Base-by-base conservation (phyloP, 2,797 vertebrate genomes). In the Takifugu ocellatus region DNA sequence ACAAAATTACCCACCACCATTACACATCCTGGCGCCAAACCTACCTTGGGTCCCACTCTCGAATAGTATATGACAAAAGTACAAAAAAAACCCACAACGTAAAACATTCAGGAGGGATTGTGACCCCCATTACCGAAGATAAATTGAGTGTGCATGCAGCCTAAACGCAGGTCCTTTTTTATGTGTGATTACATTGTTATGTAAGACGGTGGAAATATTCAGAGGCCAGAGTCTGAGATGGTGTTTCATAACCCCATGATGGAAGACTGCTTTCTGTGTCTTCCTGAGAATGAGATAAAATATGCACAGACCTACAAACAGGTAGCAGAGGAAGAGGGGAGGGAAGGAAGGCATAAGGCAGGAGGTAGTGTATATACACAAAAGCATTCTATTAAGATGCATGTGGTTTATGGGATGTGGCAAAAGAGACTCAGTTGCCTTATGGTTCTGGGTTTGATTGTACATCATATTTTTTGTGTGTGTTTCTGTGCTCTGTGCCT, bases 181-280 rank as follows among this genome's bases (percentile, higher is more conserved):
- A 21, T 45, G 15, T 6, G 6, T 43, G 42, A 43, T 43, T 43
- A 43, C 42, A n/a, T 43, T 43, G 4, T 43, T 65, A 74, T 27
- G 51, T 50, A 36, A 59, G 43, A 55, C 50, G 36, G 42, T 52
- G 59, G 24, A 1, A 26, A 47, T 55, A 48, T 66, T 53, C 24
- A 45, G 27, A 63, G 25, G 49, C 27, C 51, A 49, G 54, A 67
- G 51, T 56, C 47, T 59, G 61, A 67, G 46, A 62, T 6, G 17
- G 17, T 49, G 17, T 55, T 63, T 59, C 47, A 47, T 25, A 52
- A 10, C 51, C 45, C 43, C 21, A 33, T 70, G 64, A 70, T 65
- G 29, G 56, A 58, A 51, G 51, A 50, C 25, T 33, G 5, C 27
- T 42, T 67, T 60, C 48, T 56, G 17, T 14, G 8, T n/a, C n/a